Base-by-base conservation (phyloP, 2,113 vertebrate species). In the Eurystomus gularis region DNA sequence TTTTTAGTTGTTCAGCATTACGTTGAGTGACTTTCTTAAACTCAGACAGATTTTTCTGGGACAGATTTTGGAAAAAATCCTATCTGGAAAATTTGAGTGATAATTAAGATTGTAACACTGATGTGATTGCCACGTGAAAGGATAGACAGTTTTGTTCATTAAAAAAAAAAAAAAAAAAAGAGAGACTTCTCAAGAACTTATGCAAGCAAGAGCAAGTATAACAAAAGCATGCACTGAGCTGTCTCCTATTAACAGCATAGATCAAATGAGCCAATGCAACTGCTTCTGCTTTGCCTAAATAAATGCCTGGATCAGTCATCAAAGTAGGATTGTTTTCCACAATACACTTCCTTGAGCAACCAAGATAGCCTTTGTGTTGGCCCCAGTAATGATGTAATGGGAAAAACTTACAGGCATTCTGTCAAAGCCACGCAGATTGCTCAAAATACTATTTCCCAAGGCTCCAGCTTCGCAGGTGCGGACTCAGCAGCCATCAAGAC, bases 391-490 rank as follows among this genome's bases (percentile, higher is more conserved):
- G 97, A 97, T 97, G 98, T 97, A 98, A 98, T 89, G 97, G 98
- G 98, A 98, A 97, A 98, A 77, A 58, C 97, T 98, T 88, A 68
- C 19, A 93, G 71, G 96, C 97, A 85, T 93, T 96, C 90, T 97
- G 93, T 96, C 96, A 94, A 96, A 97, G 96, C 94, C 86, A 72
- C 94, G 98, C 94, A 93, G 97, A 97, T 96, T 98, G 98, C 97
- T 93, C 97, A 96, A 95, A 97, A 96, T 48, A 64, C 91, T 87
- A 57, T 97, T 96, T 97, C 96, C 93, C 96, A 97, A 97, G 92
- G 98, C 98, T 98, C 98, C 97, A 94, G 97, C 98, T 96, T 90
- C 10, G 84, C 98, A 98, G 98, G 98, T 99, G 98, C n/a, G 64
- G 97, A 89, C 97, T 97, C 97, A 96, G 97, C 90, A 97, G 94